Base-by-base conservation (phyloP, 2,113 vertebrate genomes). In the Hydrochoerus hydrochaeris region DNA sequence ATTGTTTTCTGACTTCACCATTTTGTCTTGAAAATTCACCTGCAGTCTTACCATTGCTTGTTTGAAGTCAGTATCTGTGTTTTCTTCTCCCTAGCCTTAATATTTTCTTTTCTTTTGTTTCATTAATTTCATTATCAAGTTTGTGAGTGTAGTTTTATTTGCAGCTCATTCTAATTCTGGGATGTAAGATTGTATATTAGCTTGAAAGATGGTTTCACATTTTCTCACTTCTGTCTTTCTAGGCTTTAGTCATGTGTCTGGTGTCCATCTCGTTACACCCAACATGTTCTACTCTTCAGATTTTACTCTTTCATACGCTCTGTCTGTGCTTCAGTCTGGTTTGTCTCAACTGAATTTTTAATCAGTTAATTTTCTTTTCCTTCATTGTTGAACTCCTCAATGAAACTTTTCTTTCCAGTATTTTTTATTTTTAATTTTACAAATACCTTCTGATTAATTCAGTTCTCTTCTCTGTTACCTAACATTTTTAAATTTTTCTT, bases 21-120 rank as follows among this genome's bases (percentile, higher is more conserved):
- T 86, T 89, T 93, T 44, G 17, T 95, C 46, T 62, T 81, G 20
- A 65, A 81, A 95, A 60, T 57, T 85, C 44, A 75, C 24, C 41
- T 62, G 32, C 54, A 44, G 46, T 69, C n/a, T 82, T 58, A 73
- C 9, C n/a, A 30, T 52, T 93, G 44, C 13, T 95, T 5, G n/a
- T 63, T 77, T 83, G 58, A 92, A 92, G 49, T 16, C 24, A 11
- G 62, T n/a, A 24, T 20, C 5, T 30, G 7, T 8, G 26, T 75
- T 96, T 77, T 83, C 35, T n/a, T 81, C 20, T 62, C 30, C 30
- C 46, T 80, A 7, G 35, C 69, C 67, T 85, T 58, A 54, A 80
- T 46, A 54, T 30, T 73, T 38, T 73, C 28, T 88, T 38, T 92
- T 71, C 8, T 93, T 94, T 93, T 46, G 58, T 58, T 57, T 92